Evolutionary conservation across 1,140 invertebrate genomes (phyloP), one percentile per base, ranked within the genome.

Genomic region (Acromyrmex echinatior): DNA sequence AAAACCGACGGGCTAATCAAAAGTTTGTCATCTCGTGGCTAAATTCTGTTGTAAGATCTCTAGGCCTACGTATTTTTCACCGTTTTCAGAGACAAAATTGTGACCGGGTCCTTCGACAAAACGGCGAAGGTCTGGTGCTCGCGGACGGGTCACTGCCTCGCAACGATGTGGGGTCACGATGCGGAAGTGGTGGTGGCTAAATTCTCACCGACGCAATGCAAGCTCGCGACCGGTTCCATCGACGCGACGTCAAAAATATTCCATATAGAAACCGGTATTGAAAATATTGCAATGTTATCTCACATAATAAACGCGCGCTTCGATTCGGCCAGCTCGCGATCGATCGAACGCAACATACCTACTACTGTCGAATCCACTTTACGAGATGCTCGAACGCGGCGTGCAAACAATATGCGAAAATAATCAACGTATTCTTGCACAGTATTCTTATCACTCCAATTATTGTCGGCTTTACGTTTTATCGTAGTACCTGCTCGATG

Each of bases 41-140:
- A 10, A 9, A 45, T 10, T 45, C 39, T 45, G 39, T 10, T 45
- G 12, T 39, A 12, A 9, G 9, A 10, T 45, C 10, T 45, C 39
- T 12, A 45, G 9, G 12, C 1, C 1, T 9, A 45, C 2, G 10
- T 45, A 1, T 25, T 62, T 39, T 62, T 25, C 28, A 45, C 10
- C 21, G 4, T 86, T 86, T 86, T 58, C 92, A 98, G 97, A 68
- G 97, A 98, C 91, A 97, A 97, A 94, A 97, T 98, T 21, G 94
- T 97, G 39, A 98, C 97, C 0, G 97, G 97, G 51, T 98, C 97
- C 0, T 98, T 98, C 93, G 98, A 98, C 93, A 97, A 97, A 93
- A 98, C 97, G 0, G 97, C 97, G 35, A 97, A 96, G 88, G 94
- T 98, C 70, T 98, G 97, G 98, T 96, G 96, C 81, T 94, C 96